Evolutionary conservation across 2,888 invertebrate genomes (phyloP).

Genomic region (Diloba caeruleocephala): DNA sequence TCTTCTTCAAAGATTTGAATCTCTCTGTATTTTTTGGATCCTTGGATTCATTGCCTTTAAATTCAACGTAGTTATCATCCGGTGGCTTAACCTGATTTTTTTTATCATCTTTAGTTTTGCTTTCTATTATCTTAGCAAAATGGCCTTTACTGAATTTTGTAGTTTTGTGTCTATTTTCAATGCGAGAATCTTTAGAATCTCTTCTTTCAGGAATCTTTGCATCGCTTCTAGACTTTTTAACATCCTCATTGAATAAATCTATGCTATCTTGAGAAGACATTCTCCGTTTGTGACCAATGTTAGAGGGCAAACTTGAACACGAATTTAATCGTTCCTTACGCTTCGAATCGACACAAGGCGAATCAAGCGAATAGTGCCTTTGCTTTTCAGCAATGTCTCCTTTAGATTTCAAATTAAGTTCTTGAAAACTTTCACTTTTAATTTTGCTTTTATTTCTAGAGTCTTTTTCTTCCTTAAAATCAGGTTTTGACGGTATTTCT

Average conservation of each 20-base stretch:
- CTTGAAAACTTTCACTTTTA: conserved; percentile 60
- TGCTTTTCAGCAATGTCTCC: conserved; percentile 78
- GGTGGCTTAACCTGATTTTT: conserved; percentile 86
- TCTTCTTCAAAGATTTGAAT: conserved; percentile 69
- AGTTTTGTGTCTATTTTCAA: conserved; percentile 80
- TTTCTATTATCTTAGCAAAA: conserved; percentile 89
- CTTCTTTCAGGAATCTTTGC: conserved; percentile 89
- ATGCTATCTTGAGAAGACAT: conserved; percentile 93
- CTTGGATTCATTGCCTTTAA: conserved; percentile 70
- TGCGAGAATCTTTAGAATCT: conserved; percentile 91
- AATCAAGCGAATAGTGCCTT: conserved; percentile 85
- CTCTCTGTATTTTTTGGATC: conserved; percentile 66
- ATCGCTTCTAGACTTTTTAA: conserved; percentile 90
- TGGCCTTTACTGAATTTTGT: conserved; percentile 90
- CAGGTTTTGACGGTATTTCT: conserved; percentile 74
- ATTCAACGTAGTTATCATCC: conserved; percentile 78
- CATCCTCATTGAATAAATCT: conserved; percentile 88
- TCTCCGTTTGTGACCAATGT: conserved; percentile 92
- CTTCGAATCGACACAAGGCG: conserved; percentile 82
- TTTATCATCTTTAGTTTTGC: conserved; percentile 90
- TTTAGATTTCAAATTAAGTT: conserved; percentile 68
- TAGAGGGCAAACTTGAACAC: conserved; percentile 90
- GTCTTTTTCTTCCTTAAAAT: conserved; percentile 85
- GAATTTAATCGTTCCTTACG: conserved; percentile 90
- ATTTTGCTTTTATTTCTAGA: conserved; percentile 58